Evolutionary conservation across 2,797 vertebrate genomes (phyloP).

Genomic region (Bufotes viridis): DNA sequence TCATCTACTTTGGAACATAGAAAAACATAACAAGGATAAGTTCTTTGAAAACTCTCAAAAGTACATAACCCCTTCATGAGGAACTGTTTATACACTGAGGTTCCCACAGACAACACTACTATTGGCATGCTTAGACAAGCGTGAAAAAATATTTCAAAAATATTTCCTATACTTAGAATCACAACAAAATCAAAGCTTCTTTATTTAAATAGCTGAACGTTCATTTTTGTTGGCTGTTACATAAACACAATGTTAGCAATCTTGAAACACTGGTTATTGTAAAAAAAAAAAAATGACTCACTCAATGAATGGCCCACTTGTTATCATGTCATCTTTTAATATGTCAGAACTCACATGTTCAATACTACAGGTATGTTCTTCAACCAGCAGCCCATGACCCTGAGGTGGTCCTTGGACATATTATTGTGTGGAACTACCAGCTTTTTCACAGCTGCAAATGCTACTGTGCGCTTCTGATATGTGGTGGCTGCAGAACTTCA

Average conservation of each 20-base stretch:
- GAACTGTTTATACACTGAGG: background rate
- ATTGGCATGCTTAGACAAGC: background rate
- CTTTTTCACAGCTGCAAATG: background rate
- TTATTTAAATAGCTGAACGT: background rate
- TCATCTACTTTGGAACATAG: background rate
- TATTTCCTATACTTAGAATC: conserved; percentile 11
- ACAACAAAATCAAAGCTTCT: conserved; percentile 7
- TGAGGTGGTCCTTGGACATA: background rate
- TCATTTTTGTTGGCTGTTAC: conserved; percentile 11
- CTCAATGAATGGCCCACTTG: background rate
- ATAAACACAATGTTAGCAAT: conserved; percentile 17
- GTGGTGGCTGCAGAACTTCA: background rate
- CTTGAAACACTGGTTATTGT: conserved; percentile 19
- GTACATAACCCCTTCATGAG: background rate
- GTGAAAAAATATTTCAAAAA: background rate
- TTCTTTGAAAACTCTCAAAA: background rate
- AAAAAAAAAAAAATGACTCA: background rate
- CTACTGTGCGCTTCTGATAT: background rate
- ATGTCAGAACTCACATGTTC: background rate
- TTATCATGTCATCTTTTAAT: background rate
- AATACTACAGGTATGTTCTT: background rate
- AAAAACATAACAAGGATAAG: background rate
- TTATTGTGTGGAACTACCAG: background rate
- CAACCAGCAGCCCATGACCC: background rate
- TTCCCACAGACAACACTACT: background rate